These are phyloP conservation scores for Arion vulgaris DNA, from an alignment of 1,140 invertebrate genomes.

Conservation along the genomic window DNA sequence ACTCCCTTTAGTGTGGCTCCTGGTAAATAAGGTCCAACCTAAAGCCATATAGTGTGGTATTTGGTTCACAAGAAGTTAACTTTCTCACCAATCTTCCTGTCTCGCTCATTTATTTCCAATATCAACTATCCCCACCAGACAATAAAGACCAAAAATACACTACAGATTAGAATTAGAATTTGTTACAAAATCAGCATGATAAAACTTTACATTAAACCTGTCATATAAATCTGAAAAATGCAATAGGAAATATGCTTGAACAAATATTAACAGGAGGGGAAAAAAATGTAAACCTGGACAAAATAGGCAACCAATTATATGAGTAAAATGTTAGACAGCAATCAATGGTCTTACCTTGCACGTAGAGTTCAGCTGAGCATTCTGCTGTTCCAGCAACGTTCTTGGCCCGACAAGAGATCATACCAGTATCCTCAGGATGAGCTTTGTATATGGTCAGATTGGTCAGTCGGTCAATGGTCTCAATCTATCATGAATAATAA, in stretches of 20 bases:
- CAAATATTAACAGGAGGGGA: not conserved
- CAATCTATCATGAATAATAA: constrained; percentile 55
- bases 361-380: constrained; percentile 71
- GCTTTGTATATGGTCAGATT: constrained; percentile 75
- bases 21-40: no score
- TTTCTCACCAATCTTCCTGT: no score
- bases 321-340: no score
- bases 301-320: not conserved
- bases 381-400: constrained; percentile 89
- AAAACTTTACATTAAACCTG: no score
- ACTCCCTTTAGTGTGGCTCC: no score
- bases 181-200: no score
- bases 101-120: no score
- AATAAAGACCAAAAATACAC: no score
- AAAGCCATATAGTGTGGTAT: no score
- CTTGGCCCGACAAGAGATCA: constrained; percentile 93
- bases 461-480: constrained; percentile 59
- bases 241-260: not conserved
- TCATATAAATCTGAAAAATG: not conserved
- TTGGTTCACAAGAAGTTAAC: no score
- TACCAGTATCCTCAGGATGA: constrained; percentile 91
- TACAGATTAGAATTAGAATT: no score
- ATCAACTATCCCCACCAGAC: no score
- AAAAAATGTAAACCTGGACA: not conserved
- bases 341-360: constrained; percentile 75